Percentiles rank a stretch among this genome's conserved stretches.
Evolutionary conservation across 2,888 invertebrate genomes (phyloP).

Genomic region (Nemoura dubitans): DNA sequence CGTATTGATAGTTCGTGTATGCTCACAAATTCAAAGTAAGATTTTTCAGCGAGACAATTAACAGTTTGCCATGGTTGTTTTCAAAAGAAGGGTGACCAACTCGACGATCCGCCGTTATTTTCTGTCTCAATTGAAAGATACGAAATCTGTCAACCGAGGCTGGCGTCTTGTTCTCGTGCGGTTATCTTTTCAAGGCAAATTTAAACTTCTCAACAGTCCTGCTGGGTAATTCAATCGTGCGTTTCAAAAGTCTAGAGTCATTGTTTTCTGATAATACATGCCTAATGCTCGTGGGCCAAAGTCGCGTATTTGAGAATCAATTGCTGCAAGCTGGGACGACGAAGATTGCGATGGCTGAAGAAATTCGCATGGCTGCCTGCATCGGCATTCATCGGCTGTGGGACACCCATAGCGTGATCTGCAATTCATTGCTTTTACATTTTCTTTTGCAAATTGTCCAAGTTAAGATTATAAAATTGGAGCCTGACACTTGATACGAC

Average conservation of each 20-base stretch:
- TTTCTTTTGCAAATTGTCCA: not conserved
- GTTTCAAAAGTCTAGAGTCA: not conserved
- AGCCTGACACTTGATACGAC: not conserved
- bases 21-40: too few relatives aligned
- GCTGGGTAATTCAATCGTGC: not conserved
- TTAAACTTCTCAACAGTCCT: not conserved
- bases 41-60: too few relatives aligned
- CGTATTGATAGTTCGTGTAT: too few relatives aligned
- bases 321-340: too few relatives aligned
- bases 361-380: too few relatives aligned
- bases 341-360: too few relatives aligned
- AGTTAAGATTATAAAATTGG: not conserved
- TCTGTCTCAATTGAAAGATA: not conserved
- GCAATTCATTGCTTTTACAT: not conserved
- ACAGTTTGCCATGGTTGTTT: too few relatives aligned
- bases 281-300: not conserved
- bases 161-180: not conserved
- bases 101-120: not conserved
- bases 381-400: too few relatives aligned
- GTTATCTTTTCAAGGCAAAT: not conserved
- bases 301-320: too few relatives aligned
- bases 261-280: not conserved
- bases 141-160: not conserved
- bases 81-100: not conserved
- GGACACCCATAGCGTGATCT: too few relatives aligned